Conservation (phyloP, 2,797 vertebrate genomes). For the Phaenicophaeus curvirostris region DNA sequence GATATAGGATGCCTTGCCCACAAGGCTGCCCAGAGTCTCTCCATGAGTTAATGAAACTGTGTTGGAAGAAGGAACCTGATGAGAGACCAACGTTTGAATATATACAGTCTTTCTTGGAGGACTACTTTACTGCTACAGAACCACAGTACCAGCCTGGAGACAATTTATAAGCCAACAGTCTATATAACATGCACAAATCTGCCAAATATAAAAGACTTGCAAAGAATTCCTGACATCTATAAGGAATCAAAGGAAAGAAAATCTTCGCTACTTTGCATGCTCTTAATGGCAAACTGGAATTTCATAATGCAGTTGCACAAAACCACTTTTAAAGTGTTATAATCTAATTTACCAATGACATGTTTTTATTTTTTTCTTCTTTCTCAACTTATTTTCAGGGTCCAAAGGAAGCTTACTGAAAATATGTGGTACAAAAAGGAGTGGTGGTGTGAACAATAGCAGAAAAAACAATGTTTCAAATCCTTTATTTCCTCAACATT, state of each 20-base stretch:
- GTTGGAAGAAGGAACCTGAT: slow-evolving; percentile 96
- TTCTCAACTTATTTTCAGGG: slow-evolving; percentile 63
- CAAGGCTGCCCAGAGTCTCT: slow-evolving; percentile 94
- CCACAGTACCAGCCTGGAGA: slow-evolving; percentile 96
- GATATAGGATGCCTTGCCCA: slow-evolving; percentile 95
- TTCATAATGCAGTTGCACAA: slow-evolving; percentile 79
- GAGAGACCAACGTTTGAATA: slow-evolving; percentile 97
- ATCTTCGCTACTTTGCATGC: slow-evolving; percentile 76
- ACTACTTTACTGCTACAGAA: slow-evolving; percentile 97
- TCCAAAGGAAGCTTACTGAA: slow-evolving; percentile 75
- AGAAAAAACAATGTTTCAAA: slow-evolving; percentile 37
- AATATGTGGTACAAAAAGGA: slow-evolving; percentile 63
- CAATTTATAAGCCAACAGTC: slow-evolving; percentile 86
- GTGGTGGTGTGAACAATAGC: slow-evolving; percentile 31
- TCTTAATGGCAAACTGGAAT: slow-evolving; percentile 82
- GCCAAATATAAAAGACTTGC: slow-evolving; percentile 78
- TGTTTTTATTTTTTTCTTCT: slow-evolving; percentile 46
- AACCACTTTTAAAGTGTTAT: slow-evolving; percentile 83
- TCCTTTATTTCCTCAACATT: slow-evolving; percentile 34
- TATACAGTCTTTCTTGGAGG: slow-evolving; percentile 95
- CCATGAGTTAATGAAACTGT: slow-evolving; percentile 94
- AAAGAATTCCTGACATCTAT: slow-evolving; percentile 66
- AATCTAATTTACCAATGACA: slow-evolving; percentile 75
- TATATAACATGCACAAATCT: slow-evolving; percentile 75
- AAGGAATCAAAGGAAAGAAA: slow-evolving; percentile 76